Base-by-base conservation (phyloP, 1,140 invertebrate genomes). In the Mylabris phalerata region DNA sequence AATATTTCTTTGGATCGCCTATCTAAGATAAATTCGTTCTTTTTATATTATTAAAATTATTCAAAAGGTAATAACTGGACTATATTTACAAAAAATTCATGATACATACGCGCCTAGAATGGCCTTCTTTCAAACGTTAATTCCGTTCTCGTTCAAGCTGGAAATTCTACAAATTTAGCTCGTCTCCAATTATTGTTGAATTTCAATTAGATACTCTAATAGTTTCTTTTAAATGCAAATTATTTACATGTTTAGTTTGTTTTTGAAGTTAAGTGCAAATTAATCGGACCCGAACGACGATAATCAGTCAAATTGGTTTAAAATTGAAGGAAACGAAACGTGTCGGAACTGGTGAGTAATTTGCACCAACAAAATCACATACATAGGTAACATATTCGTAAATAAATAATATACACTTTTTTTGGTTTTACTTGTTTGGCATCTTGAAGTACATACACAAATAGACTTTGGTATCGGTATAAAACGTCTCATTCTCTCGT, bases 391-490 rank as follows among this genome's bases (percentile, higher is more conserved):
- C 75, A 72, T 73, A 78, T 19, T 77, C 72, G 76, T 77, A 78
- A 78, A 79, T 79, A 80, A 71, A 74, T 79, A 79, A 75, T 79
- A 77, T 72, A 72, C 71, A 71, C 65, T 65, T 65, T 61, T 40
- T 11, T 42, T 42, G 9, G 9, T 42, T 42, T 42, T 40, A 40
- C 10, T 40, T 3, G 5, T 80, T 81, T 82, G 80, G 80, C 79
- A 81, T 81, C 79, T 80, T 76, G 78, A 80, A 80, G 80, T 73
- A 72, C 68, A 70, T 79, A 80, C 78, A 80, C 79, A 80, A 80
- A 81, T 80, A 80, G 78, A 80, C 78, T 82, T 82, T 82, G 79
- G 79, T 81, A 79, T 78, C 71, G 71, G 73, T 73, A 75, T 70
- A 74, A 75, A 73, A 72, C 68, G 66, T 73, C 68, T 71, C 66